These are phyloP conservation scores for Apamea anceps DNA, from an alignment of 2,888 invertebrate genomes.

Conservation along the genomic window DNA sequence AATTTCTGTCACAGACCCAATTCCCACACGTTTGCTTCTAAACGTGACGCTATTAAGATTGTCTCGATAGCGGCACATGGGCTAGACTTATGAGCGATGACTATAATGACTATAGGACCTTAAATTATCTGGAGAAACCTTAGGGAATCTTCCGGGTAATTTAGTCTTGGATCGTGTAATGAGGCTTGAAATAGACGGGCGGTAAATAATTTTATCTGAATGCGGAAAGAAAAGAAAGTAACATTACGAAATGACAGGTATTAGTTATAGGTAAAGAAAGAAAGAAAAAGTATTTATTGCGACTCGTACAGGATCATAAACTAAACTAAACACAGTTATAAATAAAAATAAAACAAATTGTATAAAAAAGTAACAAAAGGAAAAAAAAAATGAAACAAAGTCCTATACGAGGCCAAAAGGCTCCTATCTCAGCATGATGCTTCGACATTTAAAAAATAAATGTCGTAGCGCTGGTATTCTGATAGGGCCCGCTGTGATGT, in stretches of 20 bases:
- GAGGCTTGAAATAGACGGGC: constrained; percentile 3
- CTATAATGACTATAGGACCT: constrained; percentile 8
- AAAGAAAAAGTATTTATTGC: no score
- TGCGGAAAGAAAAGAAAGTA: background rate
- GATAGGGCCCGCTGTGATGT: no score
- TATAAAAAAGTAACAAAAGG: no score
- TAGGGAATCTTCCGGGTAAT: constrained; percentile 19
- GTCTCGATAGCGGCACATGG: constrained; percentile 22
- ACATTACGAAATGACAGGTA: background rate
- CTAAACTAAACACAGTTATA: no score
- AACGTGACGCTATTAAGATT: constrained; percentile 52
- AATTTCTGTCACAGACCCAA: constrained; percentile 8
- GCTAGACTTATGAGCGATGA: constrained; percentile 21
- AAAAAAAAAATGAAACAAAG: no score
- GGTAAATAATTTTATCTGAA: constrained; percentile 18
- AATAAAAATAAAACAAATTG: no score
- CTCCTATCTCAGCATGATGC: no score
- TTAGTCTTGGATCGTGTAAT: constrained; percentile 24
- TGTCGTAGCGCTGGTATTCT: no score
- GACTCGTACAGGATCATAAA: no score
- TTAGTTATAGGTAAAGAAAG: background rate
- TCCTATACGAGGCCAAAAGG: no score
- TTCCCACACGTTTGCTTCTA: constrained; percentile 12
- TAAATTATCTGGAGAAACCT: constrained; percentile 29
- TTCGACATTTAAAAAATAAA: no score